Percentiles rank a stretch among this genome's conserved stretches.
Conservation (phyloP, 2,888 invertebrate genomes). For the Artemia sinica region DNA sequence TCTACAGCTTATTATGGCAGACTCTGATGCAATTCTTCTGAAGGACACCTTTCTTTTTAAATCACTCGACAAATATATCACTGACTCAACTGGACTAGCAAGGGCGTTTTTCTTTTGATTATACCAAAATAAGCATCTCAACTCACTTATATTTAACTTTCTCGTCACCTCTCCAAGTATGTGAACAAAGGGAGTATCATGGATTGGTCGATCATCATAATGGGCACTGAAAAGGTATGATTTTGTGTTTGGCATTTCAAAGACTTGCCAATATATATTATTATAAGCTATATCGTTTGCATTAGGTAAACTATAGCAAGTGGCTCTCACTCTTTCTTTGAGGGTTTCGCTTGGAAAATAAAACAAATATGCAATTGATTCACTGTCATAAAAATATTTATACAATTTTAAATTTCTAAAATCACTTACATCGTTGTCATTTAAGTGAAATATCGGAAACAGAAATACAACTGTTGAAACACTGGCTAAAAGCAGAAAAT, state of each 20-base stretch:
- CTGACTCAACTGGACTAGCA: background rate
- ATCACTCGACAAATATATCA: background rate
- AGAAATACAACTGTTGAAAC: no score
- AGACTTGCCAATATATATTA: slow-evolving; percentile 2
- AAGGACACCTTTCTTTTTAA: background rate
- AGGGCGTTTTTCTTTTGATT: background rate
- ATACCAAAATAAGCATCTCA: background rate
- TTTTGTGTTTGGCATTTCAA: background rate
- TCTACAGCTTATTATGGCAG: background rate
- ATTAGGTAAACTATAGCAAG: slow-evolving; percentile 1
- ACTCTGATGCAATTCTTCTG: slow-evolving; percentile 4
- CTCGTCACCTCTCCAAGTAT: background rate
- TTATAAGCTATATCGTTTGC: background rate
- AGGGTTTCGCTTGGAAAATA: slow-evolving; percentile 3
- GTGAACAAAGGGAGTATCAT: background rate
- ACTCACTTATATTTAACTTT: background rate
- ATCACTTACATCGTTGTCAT: no score
- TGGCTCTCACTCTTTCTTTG: background rate
- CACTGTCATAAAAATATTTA: background rate
- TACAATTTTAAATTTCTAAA: no score
- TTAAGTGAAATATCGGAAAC: no score
- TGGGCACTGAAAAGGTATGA: background rate
- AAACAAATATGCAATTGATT: background rate
- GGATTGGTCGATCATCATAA: slow-evolving; percentile 2
- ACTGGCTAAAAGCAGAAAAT: no score